A percentile compares a stretch with the other conserved stretches of the same genome.
These are phyloP conservation scores for Osmerus eperlanus DNA, from an alignment of 2,113 vertebrate genomes.

Conservation along the genomic window DNA sequence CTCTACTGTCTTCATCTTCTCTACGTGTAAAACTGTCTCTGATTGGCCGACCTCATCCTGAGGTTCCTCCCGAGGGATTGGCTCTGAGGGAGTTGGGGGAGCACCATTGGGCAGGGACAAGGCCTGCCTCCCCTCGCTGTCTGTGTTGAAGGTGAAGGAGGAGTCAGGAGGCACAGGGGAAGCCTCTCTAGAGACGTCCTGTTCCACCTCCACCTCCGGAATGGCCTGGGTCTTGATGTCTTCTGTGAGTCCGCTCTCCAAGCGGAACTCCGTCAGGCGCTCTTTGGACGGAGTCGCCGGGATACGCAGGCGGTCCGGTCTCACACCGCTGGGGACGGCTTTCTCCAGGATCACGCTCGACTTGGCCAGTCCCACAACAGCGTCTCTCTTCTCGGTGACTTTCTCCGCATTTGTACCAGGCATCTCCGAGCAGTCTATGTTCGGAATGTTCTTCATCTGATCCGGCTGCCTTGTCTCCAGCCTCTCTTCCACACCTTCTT, in stretches of 20 bases:
- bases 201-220: conserved; percentile 67
- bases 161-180: conserved; percentile 63
- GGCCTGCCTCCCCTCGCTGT: conserved; percentile 35
- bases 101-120: conserved; percentile 35
- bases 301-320: conserved; percentile 63
- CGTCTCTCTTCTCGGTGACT: conserved; percentile 49
- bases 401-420: neutral
- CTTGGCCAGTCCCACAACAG: conserved; percentile 31
- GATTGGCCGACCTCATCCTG: neutral
- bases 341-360: conserved; percentile 52
- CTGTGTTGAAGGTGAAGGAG: conserved; percentile 56
- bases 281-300: conserved; percentile 57
- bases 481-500: conserved; percentile 23
- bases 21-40: conserved; percentile 16
- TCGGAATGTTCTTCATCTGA: conserved; percentile 6
- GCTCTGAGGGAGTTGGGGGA: conserved; percentile 15
- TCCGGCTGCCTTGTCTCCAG: conserved; percentile 6
- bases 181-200: conserved; percentile 67
- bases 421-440: conserved; percentile 29
- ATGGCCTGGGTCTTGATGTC: conserved; percentile 64
- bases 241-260: conserved; percentile 57
- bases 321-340: conserved; percentile 56
- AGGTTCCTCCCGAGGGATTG: conserved; percentile 5
- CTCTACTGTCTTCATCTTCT: conserved; percentile 13
- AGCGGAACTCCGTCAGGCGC: conserved; percentile 54